Evolutionary conservation across 2,797 vertebrate species (phyloP), one percentile per base, ranked within the genome.

Genomic region (Pyrocephalus nanus): DNA sequence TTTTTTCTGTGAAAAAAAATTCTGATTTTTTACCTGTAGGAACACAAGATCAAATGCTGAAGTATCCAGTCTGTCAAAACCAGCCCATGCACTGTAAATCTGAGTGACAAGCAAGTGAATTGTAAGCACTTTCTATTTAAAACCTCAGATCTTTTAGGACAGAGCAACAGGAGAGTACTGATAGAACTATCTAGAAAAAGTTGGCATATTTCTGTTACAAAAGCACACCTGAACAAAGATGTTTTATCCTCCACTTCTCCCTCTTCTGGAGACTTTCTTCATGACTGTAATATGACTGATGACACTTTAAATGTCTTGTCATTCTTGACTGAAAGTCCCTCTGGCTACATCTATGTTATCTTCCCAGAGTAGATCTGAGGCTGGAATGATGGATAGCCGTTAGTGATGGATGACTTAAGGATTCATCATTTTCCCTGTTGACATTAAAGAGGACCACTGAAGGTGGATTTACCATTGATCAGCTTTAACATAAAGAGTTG

Each of bases 181-280:
- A 55, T 4, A 40, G 36, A 64, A 5, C 11, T 72, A 15, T 19
- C 20, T 48, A 45, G 22, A 50, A 89, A 93, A 45, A 43, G 9
- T 5, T 65, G 23, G 4, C 26, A 5, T 53, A 27, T 12, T 82
- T 73, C 21, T 82, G 8, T 61, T 61, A 73, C 19, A 65, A 6
- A 86, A 48, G 29, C 8, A 29, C 3, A 76, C 5, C 4, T 75
- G 38, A 88, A 64, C 4, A 51, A 73, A 57, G 11, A 3, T 38
- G 6, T 50, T 50, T n/a, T 21, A 9, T 5, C 12, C 2, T 5
- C 12, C 11, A 13, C 5, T 38, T 54, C 1, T 22, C 12, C 11
- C 4, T 4, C 20, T 78, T 53, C 50, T 7, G 0, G 19, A 55
- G 65, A 66, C 16, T 58, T 84, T 81, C 54, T 72, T 75, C 51